These are phyloP conservation scores for Symphodus melops DNA, from an alignment of 2,113 vertebrate genomes.

Conservation along the genomic window DNA sequence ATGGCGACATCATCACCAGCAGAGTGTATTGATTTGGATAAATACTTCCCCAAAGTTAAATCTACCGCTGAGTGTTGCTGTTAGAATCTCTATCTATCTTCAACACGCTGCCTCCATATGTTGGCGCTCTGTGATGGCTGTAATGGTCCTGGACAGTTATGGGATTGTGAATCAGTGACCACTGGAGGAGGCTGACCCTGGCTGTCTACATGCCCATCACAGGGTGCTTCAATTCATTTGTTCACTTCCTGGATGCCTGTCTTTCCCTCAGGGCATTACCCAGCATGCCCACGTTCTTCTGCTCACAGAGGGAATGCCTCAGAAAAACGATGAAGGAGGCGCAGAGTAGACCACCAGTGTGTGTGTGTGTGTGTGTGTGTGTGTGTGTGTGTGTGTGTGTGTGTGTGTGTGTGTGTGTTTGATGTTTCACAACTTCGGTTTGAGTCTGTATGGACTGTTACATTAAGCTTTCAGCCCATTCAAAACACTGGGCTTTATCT, in stretches of 20 bases:
- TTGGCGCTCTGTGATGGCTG: conserved; percentile 12
- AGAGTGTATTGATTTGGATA: background rate
- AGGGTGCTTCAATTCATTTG: conserved; percentile 56
- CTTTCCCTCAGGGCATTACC: conserved; percentile 53
- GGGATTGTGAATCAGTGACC: conserved; percentile 66
- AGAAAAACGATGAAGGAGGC: conserved; percentile 38
- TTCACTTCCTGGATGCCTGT: conserved; percentile 53
- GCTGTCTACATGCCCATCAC: conserved; percentile 63
- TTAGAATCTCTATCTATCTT: conserved; percentile 5
- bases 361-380: conserved; percentile 24
- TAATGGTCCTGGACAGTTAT: conserved; percentile 65
- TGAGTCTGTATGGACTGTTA: conserved; percentile 17
- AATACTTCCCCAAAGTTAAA: conserved; percentile 1
- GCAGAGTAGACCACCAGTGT: conserved; percentile 28
- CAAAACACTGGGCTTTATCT: conserved; percentile 28
- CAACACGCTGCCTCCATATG: conserved; percentile 10
- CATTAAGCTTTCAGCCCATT: conserved; percentile 25
- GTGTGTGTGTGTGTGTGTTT: conserved; percentile 27
- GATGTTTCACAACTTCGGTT: conserved; percentile 44
- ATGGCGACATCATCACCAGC: too few species aligned
- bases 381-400: too few species aligned
- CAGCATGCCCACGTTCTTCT: conserved; percentile 46
- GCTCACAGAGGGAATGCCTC: conserved; percentile 52
- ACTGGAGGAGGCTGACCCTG: conserved; percentile 53
- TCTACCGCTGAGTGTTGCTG: background rate